These are phyloP conservation scores for Alosa sapidissima DNA, from an alignment of 2,797 vertebrate genomes.

Conservation along the genomic window DNA sequence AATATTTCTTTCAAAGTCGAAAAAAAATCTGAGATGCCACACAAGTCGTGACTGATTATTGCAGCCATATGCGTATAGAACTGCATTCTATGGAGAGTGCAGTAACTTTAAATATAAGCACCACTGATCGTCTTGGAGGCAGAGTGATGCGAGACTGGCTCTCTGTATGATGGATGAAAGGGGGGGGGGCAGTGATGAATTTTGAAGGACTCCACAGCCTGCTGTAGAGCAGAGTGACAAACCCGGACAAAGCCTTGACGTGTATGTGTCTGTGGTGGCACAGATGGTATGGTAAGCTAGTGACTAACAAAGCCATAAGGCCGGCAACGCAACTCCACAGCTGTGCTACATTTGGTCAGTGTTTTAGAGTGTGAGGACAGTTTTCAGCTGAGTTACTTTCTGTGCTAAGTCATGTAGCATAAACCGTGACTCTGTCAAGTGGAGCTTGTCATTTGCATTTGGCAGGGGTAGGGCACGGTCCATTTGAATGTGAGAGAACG, in stretches of 20 bases:
- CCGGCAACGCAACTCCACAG: background rate
- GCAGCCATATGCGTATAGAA: background rate
- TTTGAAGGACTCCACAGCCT: background rate
- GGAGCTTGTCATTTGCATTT: background rate
- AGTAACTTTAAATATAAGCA: background rate
- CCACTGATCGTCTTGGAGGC: background rate
- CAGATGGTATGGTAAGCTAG: slow-evolving; percentile 26
- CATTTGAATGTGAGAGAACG: background rate
- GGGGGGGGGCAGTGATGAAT: background rate
- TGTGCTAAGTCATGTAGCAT: slow-evolving; percentile 10
- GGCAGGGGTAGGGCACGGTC: background rate
- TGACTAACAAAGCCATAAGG: slow-evolving; percentile 15
- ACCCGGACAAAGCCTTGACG: background rate
- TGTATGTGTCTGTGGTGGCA: slow-evolving; percentile 14
- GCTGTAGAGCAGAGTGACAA: background rate
- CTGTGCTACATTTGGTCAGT: background rate
- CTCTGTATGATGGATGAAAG: background rate
- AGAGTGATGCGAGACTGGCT: background rate
- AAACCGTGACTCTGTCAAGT: background rate
- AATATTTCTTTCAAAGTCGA: background rate
- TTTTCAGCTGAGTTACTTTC: slow-evolving; percentile 5
- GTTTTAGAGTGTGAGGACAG: background rate
- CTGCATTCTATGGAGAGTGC: background rate
- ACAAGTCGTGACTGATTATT: background rate
- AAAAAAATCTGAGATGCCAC: background rate